These are phyloP conservation scores for Melanostigma gelatinosum DNA, from an alignment of 2,113 vertebrate genomes.

Conservation along the genomic window DNA sequence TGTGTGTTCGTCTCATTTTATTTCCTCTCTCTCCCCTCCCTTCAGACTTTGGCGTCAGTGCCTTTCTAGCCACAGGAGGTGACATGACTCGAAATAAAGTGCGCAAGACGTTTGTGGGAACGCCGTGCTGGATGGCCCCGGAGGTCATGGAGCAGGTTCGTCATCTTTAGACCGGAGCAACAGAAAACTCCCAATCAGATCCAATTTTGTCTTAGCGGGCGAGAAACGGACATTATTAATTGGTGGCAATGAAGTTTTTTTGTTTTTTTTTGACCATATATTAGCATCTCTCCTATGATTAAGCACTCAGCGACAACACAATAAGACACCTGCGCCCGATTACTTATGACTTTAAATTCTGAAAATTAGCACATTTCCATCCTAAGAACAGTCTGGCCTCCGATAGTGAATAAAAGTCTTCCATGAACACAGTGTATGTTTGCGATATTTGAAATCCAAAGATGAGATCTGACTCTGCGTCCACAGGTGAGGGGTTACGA, in stretches of 20 bases:
- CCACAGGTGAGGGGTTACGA: conserved; percentile 96
- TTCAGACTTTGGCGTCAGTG: conserved; percentile 96
- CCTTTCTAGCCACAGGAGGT: conserved; percentile 95
- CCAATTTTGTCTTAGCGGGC: neutral
- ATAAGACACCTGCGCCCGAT: neutral
- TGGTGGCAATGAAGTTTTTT: neutral
- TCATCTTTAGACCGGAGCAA: neutral
- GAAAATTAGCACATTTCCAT: neutral
- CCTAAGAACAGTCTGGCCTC: neutral
- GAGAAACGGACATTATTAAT: neutral
- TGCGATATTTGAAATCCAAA: neutral
- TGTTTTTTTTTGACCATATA: neutral
- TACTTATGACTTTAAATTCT: neutral
- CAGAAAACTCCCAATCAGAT: neutral
- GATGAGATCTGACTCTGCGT: neutral
- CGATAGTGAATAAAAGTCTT: neutral
- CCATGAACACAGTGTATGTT: neutral
- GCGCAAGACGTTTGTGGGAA: conserved; percentile 97
- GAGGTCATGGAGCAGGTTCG: conserved; percentile 98
- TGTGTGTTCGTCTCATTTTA: neutral
- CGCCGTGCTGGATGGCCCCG: conserved; percentile 98
- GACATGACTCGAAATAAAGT: conserved; percentile 99
- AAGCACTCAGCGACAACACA: neutral
- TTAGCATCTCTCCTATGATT: neutral
- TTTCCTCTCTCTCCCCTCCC: conserved; percentile 42